phyloP scores from a whole-genome alignment of 2,888 invertebrate species.

The Rhingia campestris region DNA sequence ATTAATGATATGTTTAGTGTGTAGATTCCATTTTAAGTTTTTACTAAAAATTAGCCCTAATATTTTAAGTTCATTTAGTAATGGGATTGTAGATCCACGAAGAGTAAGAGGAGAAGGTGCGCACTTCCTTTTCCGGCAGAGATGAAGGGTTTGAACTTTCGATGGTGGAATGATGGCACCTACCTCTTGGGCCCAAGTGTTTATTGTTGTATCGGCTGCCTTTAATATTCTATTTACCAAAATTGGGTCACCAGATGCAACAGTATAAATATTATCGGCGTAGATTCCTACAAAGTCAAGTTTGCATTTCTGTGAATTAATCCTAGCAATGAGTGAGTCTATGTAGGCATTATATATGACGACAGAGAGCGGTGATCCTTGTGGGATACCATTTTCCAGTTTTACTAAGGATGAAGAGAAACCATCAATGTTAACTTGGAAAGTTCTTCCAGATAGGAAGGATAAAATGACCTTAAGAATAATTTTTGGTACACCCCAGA shows the following conservation, averaged over 20 bases:
- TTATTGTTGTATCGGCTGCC: conserved; percentile 13
- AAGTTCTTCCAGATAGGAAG: conserved; percentile 3
- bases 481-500: neutral
- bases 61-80: conserved; percentile 6
- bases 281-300: conserved; percentile 26
- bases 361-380: conserved; percentile 25
- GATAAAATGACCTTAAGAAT: conserved; percentile 3
- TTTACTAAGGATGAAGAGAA: conserved; percentile 2
- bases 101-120: neutral
- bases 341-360: conserved; percentile 25
- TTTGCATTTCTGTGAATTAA: conserved; percentile 2
- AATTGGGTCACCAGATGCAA: conserved; percentile 10
- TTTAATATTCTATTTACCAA: neutral
- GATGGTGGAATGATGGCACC: conserved; percentile 7
- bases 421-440: conserved; percentile 7
- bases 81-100: neutral
- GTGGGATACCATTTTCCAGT: conserved; percentile 23
- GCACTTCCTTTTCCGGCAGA: conserved; percentile 26
- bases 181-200: conserved; percentile 24
- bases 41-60: conserved; percentile 8
- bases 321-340: neutral
- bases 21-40: conserved; percentile 6
- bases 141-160: conserved; percentile 8
- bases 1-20: neutral
- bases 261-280: conserved; percentile 11